phyloP scores from a whole-genome alignment of 2,797 vertebrate species.

The Phalanger gymnotis region DNA sequence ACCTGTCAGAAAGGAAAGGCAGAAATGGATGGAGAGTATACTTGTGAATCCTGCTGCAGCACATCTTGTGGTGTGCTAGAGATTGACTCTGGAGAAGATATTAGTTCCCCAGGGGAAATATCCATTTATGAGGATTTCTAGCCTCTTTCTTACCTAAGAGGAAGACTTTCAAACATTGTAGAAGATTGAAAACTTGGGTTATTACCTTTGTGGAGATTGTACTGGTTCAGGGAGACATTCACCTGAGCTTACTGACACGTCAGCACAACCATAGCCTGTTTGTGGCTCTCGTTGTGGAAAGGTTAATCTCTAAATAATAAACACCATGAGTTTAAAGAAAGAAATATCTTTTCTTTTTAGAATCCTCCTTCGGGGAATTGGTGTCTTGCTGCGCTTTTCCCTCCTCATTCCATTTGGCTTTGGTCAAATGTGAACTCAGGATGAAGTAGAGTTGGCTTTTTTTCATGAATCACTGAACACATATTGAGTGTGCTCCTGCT shows the following conservation, averaged over 20 bases:
- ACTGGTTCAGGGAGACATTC: slow-evolving; percentile 54
- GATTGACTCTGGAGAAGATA: slow-evolving; percentile 46
- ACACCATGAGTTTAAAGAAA: slow-evolving; percentile 24
- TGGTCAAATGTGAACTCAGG: slow-evolving; percentile 14
- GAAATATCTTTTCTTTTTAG: slow-evolving; percentile 28
- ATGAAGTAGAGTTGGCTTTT: slow-evolving; percentile 33
- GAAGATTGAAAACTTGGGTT: slow-evolving; percentile 69
- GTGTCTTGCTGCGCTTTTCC: not conserved
- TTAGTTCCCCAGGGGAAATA: slow-evolving; percentile 62
- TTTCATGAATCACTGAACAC: not conserved
- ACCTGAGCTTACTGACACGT: slow-evolving; percentile 50
- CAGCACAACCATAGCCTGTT: slow-evolving; percentile 17
- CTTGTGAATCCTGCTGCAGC: not conserved
- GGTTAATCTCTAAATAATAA: slow-evolving; percentile 58
- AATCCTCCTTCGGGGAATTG: slow-evolving; percentile 17
- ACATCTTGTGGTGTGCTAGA: slow-evolving; percentile 4
- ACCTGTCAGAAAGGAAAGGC: not conserved
- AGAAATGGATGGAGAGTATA: not conserved
- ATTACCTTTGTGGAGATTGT: slow-evolving; percentile 58
- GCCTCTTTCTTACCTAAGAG: slow-evolving; percentile 27
- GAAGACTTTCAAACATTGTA: slow-evolving; percentile 58
- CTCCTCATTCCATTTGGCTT: slow-evolving; percentile 19
- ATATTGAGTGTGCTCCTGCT: not conserved
- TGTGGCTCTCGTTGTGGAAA: not conserved
- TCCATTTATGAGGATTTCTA: slow-evolving; percentile 51